Base-by-base conservation (phyloP, 1,140 invertebrate species). In the Sesamia nonagrioides region DNA sequence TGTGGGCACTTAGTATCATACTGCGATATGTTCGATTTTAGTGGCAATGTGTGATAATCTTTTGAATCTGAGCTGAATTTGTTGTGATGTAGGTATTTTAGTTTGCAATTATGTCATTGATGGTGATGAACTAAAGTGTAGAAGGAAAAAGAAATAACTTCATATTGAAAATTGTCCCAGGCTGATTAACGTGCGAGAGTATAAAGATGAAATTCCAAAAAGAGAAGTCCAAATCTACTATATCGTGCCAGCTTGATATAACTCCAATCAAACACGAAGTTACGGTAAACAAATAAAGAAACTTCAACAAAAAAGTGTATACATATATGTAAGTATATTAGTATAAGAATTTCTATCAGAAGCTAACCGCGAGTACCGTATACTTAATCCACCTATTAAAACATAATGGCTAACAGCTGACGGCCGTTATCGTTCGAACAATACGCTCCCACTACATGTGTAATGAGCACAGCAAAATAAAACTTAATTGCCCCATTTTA, bases 401-500 rank as follows among this genome's bases (percentile, higher is more conserved):
- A 42, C 37, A 35, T 58, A 45, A 40, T 58, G 56, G 56, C 6
- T 0, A 74, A 45, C 56, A 74, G 54, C 56, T 74, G 69, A 72
- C 52, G 35, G 15, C 52, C 69, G 27, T 72, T 72, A 56, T 18
- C 27, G 27, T 27, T 40, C 69, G 50, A 54, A 72, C 33, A 72
- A 56, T 72, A 56, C 27, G 17, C 50, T 58, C 35, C n/a, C 40
- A 13, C 17, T 52, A 69, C 42, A 50, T 33, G 13, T 21, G 35
- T 69, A 13, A 50, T 33, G 21, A 18, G 1, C 58, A 40, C 33
- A 40, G 27, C n/a, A 50, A 73, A 58, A 73, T 73, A 40, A 56
- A 73, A 52, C 52, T 58, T 56, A 50, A 73, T 73, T 42, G 52
- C 71, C 50, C 15, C 27, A 11, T 42, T 35, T 42, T 58, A 73